phyloP scores from a whole-genome alignment of 2,888 invertebrate genomes.

The Chymomyza caudatula region DNA sequence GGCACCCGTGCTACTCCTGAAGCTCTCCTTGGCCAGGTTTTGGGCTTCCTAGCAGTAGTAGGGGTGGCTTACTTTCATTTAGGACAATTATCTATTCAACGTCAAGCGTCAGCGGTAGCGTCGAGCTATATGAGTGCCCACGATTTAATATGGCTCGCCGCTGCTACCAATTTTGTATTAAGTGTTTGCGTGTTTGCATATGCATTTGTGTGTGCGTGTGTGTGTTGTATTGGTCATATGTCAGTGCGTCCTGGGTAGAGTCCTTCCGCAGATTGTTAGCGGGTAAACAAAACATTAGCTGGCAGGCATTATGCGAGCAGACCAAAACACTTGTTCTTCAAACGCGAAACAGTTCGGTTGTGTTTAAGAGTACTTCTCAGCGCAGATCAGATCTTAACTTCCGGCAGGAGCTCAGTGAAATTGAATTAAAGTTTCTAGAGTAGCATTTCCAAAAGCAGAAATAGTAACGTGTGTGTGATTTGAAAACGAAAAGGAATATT shows the following conservation, averaged over 20 bases:
- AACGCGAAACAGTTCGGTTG: conserved; percentile 67
- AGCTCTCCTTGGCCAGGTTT: conserved; percentile 8
- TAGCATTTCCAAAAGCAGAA: neutral
- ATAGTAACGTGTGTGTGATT: neutral
- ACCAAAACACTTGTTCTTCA: conserved; percentile 68
- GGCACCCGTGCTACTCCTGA: conserved; percentile 37
- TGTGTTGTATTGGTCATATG: conserved; percentile 57
- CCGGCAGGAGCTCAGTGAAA: neutral
- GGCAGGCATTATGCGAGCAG: conserved; percentile 51
- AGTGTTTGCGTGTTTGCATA: conserved; percentile 66
- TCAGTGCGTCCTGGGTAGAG: conserved; percentile 62
- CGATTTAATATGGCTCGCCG: conserved; percentile 49
- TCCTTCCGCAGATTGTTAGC: conserved; percentile 73
- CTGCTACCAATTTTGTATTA: conserved; percentile 63
- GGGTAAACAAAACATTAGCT: conserved; percentile 69
- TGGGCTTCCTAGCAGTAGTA: neutral
- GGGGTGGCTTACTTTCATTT: conserved; percentile 62
- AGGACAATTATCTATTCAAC: conserved; percentile 74
- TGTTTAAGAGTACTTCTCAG: conserved; percentile 50
- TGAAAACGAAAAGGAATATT: too few species aligned
- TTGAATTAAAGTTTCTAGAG: neutral
- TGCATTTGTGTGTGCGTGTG: conserved; percentile 23
- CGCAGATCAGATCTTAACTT: conserved; percentile 15
- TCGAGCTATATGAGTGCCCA: conserved; percentile 67
- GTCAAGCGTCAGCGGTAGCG: conserved; percentile 47